Conservation (phyloP, 2,797 vertebrate species). For the Bradypodion ventrale region DNA sequence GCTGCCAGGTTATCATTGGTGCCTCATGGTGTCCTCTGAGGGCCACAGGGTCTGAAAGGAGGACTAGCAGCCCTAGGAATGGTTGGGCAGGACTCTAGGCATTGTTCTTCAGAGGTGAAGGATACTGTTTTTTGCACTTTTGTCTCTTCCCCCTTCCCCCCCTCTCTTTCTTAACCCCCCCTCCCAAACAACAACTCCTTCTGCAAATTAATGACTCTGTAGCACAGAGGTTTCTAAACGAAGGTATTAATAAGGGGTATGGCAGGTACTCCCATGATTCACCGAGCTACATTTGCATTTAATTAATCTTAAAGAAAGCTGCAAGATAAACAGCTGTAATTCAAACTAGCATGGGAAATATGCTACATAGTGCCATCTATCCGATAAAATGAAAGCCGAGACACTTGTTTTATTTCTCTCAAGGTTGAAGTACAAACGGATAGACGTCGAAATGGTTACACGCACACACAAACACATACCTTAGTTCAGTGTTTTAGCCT, state of each 20-base stretch:
- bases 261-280: constrained; percentile 86
- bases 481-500: constrained; percentile 67
- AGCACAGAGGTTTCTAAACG: constrained; percentile 80
- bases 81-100: constrained; percentile 79
- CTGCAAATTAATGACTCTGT: constrained; percentile 82
- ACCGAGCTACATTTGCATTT: constrained; percentile 84
- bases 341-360: constrained; percentile 79
- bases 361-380: constrained; percentile 76
- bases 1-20: constrained; percentile 88
- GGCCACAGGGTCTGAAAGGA: constrained; percentile 83
- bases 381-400: constrained; percentile 77
- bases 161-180: background rate
- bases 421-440: constrained; percentile 73
- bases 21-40: constrained; percentile 83
- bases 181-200: constrained; percentile 41
- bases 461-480: constrained; percentile 52
- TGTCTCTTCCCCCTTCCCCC: accelerated
- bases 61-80: constrained; percentile 73
- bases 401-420: constrained; percentile 75
- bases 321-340: constrained; percentile 88
- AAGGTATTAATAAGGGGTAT: constrained; percentile 87
- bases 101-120: constrained; percentile 75
- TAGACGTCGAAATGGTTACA: constrained; percentile 74
- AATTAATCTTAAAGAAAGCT: constrained; percentile 87
- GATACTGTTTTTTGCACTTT: constrained; percentile 71